Percentiles rank a stretch among this genome's conserved stretches.
phyloP scores from a whole-genome alignment of 2,888 invertebrate species.

The Chrysina gloriosa region DNA sequence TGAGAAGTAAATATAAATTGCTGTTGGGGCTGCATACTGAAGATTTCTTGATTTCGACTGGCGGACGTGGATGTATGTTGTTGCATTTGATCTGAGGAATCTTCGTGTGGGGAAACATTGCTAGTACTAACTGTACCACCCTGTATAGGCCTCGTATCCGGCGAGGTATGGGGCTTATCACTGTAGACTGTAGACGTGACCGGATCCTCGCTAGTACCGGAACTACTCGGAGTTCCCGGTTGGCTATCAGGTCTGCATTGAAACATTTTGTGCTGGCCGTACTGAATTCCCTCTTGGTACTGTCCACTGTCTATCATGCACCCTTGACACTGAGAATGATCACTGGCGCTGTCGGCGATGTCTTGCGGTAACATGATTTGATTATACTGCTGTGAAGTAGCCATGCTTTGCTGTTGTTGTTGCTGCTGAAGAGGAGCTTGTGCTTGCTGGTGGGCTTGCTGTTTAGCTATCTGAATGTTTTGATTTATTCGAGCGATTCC shows the following conservation, averaged over 20 bases:
- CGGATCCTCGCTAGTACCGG: slow-evolving; percentile 70
- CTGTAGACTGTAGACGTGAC: slow-evolving; percentile 77
- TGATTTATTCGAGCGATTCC: slow-evolving; percentile 53
- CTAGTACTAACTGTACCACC: slow-evolving; percentile 88
- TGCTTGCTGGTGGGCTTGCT: slow-evolving; percentile 48
- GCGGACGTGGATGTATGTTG: slow-evolving; percentile 66
- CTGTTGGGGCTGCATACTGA: slow-evolving; percentile 28
- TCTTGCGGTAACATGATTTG: slow-evolving; percentile 51
- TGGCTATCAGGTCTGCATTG: slow-evolving; percentile 66
- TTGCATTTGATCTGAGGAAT: slow-evolving; percentile 72
- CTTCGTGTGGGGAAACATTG: slow-evolving; percentile 79
- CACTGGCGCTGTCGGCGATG: slow-evolving; percentile 57
- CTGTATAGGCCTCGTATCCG: slow-evolving; percentile 81
- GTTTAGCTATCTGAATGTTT: slow-evolving; percentile 53
- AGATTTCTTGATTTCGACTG: slow-evolving; percentile 49
- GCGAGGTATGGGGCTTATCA: slow-evolving; percentile 66
- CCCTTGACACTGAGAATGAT: slow-evolving; percentile 67
- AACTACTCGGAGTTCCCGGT: slow-evolving; percentile 69
- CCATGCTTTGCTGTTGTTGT: slow-evolving; percentile 46
- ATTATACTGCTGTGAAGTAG: slow-evolving; percentile 49
- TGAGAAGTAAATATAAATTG: slow-evolving; percentile 38
- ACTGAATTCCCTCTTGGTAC: slow-evolving; percentile 56
- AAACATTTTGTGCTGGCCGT: slow-evolving; percentile 39
- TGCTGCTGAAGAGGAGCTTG: slow-evolving; percentile 47
- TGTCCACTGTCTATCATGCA: slow-evolving; percentile 67